Evolutionary conservation across 2,888 invertebrate genomes (phyloP).

Genomic region (Chrysolina haemoptera): DNA sequence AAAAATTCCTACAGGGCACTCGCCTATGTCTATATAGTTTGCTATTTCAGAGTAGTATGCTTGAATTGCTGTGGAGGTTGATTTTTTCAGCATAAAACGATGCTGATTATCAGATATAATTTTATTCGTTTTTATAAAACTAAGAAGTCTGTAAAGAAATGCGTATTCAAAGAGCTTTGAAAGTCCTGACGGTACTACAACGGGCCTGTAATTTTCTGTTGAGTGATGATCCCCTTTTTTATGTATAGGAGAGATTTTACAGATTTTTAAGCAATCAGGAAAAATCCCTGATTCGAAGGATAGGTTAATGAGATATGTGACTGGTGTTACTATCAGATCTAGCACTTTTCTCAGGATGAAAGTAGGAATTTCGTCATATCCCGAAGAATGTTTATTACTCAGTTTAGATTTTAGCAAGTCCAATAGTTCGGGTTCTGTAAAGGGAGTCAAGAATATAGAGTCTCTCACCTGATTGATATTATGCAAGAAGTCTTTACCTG

Average conservation of each 20-base stretch:
- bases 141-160: slow-evolving; percentile 20
- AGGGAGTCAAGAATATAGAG: neutral
- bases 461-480: neutral
- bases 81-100: neutral
- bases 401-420: too few species aligned
- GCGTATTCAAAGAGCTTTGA: slow-evolving; percentile 18
- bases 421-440: neutral
- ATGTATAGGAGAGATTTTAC: neutral
- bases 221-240: slow-evolving; percentile 10
- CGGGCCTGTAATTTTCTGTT: too few species aligned
- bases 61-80: slow-evolving; percentile 18
- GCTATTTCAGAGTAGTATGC: slow-evolving; percentile 13
- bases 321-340: neutral
- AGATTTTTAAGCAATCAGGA: slow-evolving; percentile 1
- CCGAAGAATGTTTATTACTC: too few species aligned
- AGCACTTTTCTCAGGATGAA: slow-evolving; percentile 1
- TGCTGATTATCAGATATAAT: slow-evolving; percentile 22
- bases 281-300: neutral
- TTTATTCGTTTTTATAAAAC: slow-evolving; percentile 12
- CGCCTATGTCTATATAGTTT: neutral
- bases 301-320: slow-evolving; percentile 11
- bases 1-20: slow-evolving; percentile 31
- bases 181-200: slow-evolving; percentile 14
- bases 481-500: neutral
- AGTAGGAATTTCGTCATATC: slow-evolving; percentile 9